Base-by-base conservation (phyloP, 1,140 invertebrate genomes). In the Cydia splendana region DNA sequence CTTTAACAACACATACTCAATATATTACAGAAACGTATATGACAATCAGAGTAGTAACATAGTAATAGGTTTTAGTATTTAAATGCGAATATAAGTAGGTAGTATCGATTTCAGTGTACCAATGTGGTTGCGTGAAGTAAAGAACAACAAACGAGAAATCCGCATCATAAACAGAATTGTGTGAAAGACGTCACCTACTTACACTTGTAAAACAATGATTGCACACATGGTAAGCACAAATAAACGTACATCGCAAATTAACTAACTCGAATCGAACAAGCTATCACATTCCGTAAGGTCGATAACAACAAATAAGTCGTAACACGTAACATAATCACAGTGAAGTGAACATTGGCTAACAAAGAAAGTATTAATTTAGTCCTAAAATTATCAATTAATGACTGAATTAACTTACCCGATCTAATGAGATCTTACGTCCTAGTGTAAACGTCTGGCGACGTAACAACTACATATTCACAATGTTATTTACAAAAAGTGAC, bases 21-120 rank as follows among this genome's bases (percentile, higher is more conserved):
- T 93, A 92, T 93, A 92, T 94, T 94, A 94, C 93, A 94, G 93
- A 93, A 94, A 94, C 91, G 90, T 93, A 94, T 93, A 91, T 93
- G 91, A 93, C 90, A 93, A 92, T 93, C 90, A 93, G 90, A 91
- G 82, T 92, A 91, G 87, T 92, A 93, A 92, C 90, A 88, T 93
- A 92, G 82, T 89, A 91, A 88, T 91, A 91, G 87, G 87, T 88
- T 89, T 85, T 90, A 91, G 84, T 90, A 88, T 91, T 91, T 89
- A 87, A 88, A 91, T 93, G 88, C 89, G 91, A 91, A 91, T 93
- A 93, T 82, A 76, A 76, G 75, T 75, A 75, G 34, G 34, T 87
- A 85, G 87, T 85, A 87, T 83, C 80, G 79, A 86, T 89, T 85
- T 83, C 78, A 82, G 83, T 85, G 83, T 86, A 85, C 80, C 80